A percentile compares a stretch with the other conserved stretches of the same genome.
Conservation (phyloP, 2,113 vertebrate species). For the Deroptyus accipitrinus region DNA sequence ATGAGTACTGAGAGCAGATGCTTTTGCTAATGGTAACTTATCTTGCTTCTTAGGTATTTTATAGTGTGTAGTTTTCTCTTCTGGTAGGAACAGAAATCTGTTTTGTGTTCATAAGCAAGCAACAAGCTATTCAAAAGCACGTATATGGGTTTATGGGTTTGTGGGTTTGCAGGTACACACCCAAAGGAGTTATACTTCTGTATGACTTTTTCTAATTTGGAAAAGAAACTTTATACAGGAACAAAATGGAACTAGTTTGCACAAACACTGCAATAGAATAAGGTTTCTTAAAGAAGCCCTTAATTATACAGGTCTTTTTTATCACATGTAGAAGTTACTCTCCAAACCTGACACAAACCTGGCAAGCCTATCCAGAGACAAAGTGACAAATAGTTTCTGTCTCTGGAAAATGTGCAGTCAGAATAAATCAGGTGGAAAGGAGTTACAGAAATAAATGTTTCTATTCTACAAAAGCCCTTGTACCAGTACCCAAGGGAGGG, state of each 20-base stretch:
- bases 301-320: background rate
- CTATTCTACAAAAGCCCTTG: background rate
- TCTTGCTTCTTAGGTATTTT: background rate
- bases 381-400: background rate
- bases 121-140: background rate
- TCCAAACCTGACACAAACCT: background rate
- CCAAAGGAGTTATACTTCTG: background rate
- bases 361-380: background rate
- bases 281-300: background rate
- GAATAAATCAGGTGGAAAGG: background rate
- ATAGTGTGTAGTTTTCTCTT: background rate
- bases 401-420: background rate
- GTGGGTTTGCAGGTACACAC: slow-evolving; percentile 8
- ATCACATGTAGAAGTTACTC: background rate
- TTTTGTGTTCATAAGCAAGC: background rate
- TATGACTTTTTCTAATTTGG: background rate
- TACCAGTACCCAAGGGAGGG: background rate
- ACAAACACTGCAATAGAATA: background rate
- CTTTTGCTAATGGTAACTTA: background rate
- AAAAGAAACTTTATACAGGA: background rate
- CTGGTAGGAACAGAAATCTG: background rate
- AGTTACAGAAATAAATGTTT: background rate
- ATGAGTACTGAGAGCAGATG: background rate
- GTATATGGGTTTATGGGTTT: background rate
- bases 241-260: background rate